These are phyloP conservation scores for Diplolepis rosae DNA, from an alignment of 2,888 invertebrate species.

Conservation along the genomic window DNA sequence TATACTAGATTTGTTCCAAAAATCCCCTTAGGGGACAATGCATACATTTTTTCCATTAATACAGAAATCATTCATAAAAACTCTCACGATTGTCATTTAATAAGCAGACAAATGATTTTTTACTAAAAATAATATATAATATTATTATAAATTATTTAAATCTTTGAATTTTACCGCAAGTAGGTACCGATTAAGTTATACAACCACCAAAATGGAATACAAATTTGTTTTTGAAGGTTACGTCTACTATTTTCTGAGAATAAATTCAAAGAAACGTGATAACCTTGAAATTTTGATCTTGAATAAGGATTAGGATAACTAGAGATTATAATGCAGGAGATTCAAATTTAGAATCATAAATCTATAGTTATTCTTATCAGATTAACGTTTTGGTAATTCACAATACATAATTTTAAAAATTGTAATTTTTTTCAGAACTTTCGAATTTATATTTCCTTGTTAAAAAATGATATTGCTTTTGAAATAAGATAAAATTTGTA, in stretches of 20 bases:
- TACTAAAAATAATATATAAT: not conserved
- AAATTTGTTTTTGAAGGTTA: not conserved
- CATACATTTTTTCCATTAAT: not conserved
- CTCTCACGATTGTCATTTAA: not conserved
- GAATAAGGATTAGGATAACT: not conserved
- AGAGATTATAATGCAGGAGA: not conserved
- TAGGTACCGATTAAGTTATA: not conserved
- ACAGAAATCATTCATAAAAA: not conserved
- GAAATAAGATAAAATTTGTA: not conserved
- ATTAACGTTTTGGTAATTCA: not conserved
- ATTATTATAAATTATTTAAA: not conserved
- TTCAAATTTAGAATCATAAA: not conserved
- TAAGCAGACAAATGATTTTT: no score
- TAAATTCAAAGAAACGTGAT: not conserved
- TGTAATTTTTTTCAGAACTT: no score
- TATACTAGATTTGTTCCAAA: not conserved
- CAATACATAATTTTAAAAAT: conserved; percentile 32
- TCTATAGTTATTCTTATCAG: not conserved
- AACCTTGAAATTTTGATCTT: not conserved
- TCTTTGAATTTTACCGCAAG: not conserved
- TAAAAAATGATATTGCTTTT: not conserved
- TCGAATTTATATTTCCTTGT: no score
- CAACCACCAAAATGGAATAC: not conserved
- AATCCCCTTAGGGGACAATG: not conserved
- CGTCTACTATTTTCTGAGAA: not conserved